Evolutionary conservation across 2,797 vertebrate genomes (phyloP), one percentile per base, ranked within the genome.

Genomic region (Rhodeus uyekii): DNA sequence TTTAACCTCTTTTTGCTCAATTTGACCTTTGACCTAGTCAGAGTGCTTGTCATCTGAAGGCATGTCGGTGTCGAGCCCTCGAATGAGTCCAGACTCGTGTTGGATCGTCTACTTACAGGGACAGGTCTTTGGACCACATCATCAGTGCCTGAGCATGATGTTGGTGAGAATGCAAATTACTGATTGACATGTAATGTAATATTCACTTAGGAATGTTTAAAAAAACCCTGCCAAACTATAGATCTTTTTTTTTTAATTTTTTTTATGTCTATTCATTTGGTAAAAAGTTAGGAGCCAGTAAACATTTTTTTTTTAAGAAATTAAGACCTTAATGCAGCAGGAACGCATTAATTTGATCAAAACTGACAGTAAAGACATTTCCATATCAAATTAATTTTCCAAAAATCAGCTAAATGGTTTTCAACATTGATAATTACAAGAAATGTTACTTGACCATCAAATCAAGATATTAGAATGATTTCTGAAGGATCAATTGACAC

Each of bases 71-170:
- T 93, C 89, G 13, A 93, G 92, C 88, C 95, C 95, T 76, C 87
- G 93, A 27, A 86, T 95, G 67, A 95, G 95, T 90, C 95, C 94
- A 48, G 94, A 95, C 5, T 88, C 90, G 18, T 89, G 90, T 71
- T 90, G 86, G 48, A 83, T 96, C 32, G 80, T 95, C 27, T 95
- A 93, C 87, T 89, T 95, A 79, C 93, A 95, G 91, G 94, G 94
- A 1, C 77, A 60, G n/a, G 92, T 94, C 83, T 95, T 95, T 71
- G 95, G 95, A 16, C 94, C 95, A 64, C 95, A 96, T 89, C 90
- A 79, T 83, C 95, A 96, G 87, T 96, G 95, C 83, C 90, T 93
- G 39, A 90, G 92, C 80, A 89, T 96, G 78, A 93, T 93, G 85
- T 87, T 94, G 93, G 95, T 95, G 60, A 88, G 84, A 64, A 29